phyloP scores from a whole-genome alignment of 2,888 invertebrate species.

The Drosophila antonietae region DNA sequence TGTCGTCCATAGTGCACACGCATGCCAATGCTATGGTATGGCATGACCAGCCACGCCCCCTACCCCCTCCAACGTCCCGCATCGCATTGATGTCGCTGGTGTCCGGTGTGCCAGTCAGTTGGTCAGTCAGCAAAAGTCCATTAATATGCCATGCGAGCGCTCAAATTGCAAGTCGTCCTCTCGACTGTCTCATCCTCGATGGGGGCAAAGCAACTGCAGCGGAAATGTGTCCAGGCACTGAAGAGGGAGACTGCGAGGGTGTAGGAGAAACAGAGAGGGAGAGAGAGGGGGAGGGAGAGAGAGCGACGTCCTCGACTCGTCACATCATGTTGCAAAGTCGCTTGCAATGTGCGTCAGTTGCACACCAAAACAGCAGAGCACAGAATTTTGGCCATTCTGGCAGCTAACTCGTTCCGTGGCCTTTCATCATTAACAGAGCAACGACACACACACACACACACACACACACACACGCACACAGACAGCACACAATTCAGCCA shows the following conservation, averaged over 20 bases:
- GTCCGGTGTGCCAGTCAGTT: constrained; percentile 43
- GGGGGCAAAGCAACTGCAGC: constrained; percentile 59
- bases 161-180: constrained; percentile 76
- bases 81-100: constrained; percentile 12
- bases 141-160: constrained; percentile 76
- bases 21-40: constrained; percentile 42
- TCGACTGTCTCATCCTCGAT: constrained; percentile 51
- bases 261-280: neutral
- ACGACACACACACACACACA: constrained; percentile 18
- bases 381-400: constrained; percentile 65
- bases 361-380: constrained; percentile 49
- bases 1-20: constrained; percentile 49
- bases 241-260: neutral
- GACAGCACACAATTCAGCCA: constrained; percentile 47
- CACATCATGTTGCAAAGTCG: constrained; percentile 47
- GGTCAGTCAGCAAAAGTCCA: constrained; percentile 56
- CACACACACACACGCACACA: constrained; percentile 16
- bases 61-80: neutral
- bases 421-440: constrained; percentile 69
- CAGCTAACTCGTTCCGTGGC: constrained; percentile 66
- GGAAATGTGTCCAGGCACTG: constrained; percentile 68
- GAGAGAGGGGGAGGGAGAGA: neutral
- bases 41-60: constrained; percentile 13
- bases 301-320: constrained; percentile 27
- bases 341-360: constrained; percentile 68